Evolutionary conservation across 2,888 invertebrate species (phyloP), one percentile per base, ranked within the genome.

Genomic region (Macropis europaea): DNA sequence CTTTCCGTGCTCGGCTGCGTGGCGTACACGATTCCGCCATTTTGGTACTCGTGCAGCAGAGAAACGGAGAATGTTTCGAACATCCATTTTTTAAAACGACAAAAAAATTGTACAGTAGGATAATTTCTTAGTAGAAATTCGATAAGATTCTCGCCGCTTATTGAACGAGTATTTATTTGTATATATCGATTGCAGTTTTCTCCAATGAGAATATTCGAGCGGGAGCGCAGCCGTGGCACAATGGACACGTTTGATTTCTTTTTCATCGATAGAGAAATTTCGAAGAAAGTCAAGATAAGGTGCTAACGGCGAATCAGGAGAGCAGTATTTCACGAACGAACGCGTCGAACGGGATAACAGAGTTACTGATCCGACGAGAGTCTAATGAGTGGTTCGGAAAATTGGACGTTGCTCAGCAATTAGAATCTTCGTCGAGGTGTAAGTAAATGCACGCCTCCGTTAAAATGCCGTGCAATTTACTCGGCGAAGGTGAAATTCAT

Each of bases 221-320:
- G n/a, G n/a, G n/a, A n/a, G n/a, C n/a, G n/a, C n/a, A 22, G 32
- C 9, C 13, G 4, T 11, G n/a, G n/a, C 22, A 42, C n/a, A 6
- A 19, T 32, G 13, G 26, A 36, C 30, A 54, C 43, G 19, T 24
- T 28, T 17, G 28, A 50, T 63, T 66, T 50, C 28, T 13, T 22
- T 63, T 36, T 24, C 19, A 1, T 5, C 45, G 15, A 30, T 24
- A 36, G 66, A 66, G 66, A 66, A 66, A 67, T 53, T 53, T 32
- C 11, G 9, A 47, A 53, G 67, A 53, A 53, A 66, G 53, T 66
- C 24, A 45, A 66, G 38, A 32, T 47, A 47, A 53, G 11, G 30
- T 40, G 36, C 36, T 45, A 63, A 62, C 28, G 52, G 26, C 38
- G 45, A 47, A 64, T 66, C 47, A 53, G 38, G 66, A 45, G 38